Evolutionary conservation across 2,888 invertebrate species (phyloP), one percentile per base, ranked within the genome.

Genomic region (Archaeoteleia sp.): DNA sequence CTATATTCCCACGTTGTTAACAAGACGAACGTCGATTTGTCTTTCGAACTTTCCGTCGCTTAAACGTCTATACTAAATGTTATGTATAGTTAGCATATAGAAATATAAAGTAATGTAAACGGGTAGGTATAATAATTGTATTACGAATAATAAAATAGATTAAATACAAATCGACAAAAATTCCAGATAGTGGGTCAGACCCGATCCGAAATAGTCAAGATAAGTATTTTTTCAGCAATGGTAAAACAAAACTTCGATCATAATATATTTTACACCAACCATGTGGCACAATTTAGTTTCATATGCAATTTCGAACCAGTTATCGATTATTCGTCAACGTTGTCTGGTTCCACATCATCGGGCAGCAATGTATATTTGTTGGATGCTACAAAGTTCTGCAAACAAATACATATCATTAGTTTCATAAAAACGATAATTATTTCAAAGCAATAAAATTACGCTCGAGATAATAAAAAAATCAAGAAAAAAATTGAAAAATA

Each of bases 311-410:
- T 78, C 67, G 72, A 72, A 74, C 73, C 73, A 61, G 72, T 74
- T 67, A 67, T 73, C 17, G 35, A 58, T 76, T 84, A 84, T 76
- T 84, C 80, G 73, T 83, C 78, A 55, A 78, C 74, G 72, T 78
- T 87, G 78, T 85, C 89, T 77, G 88, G 88, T 81, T 88, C 91
- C 76, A 90, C 91, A 82, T 90, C 90, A 80, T 91, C 90, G 80
- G 91, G 87, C 87, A 90, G 90, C 85, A 90, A 90, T 77, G 89
- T 88, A 88, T 91, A 94, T 88, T 92, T 92, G 85, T 93, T 94
- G 81, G 91, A 90, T 81, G 90, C 91, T 83, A 91, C 90, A 81
- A 93, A 91, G 87, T 91, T 91, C 90, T 92, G 87, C 1, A 88
- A 88, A 23, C n/a, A 53, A 37, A 48, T 20, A 30, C 13, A 45